Evolutionary conservation across 2,888 invertebrate species (phyloP).

Genomic region (Archaeoteleia sp.): DNA sequence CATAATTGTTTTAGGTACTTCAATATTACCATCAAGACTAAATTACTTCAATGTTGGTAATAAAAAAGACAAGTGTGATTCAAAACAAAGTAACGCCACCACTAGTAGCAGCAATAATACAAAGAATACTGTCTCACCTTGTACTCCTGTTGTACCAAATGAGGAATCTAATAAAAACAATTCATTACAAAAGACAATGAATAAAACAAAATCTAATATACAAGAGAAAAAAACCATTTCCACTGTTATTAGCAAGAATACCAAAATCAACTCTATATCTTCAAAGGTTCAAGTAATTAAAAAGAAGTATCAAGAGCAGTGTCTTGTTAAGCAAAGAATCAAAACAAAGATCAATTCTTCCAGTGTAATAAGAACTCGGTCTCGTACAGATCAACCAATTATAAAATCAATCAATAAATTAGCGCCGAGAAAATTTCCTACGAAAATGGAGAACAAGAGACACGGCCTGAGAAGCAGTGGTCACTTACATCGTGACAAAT

Average conservation of each 20-base stretch:
- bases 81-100: conserved; percentile 46
- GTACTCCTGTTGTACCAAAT: no score
- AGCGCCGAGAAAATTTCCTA: conserved; percentile 59
- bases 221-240: conserved; percentile 60
- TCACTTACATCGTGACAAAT: conserved; percentile 40
- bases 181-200: conserved; percentile 57
- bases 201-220: conserved; percentile 69
- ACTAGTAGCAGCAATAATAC: conserved; percentile 24
- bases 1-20: conserved; percentile 76
- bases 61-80: conserved; percentile 65
- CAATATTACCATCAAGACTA: conserved; percentile 82
- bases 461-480: conserved; percentile 67
- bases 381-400: conserved; percentile 68
- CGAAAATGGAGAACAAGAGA: conserved; percentile 60
- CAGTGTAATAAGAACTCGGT: conserved; percentile 76
- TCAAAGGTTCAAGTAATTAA: conserved; percentile 77
- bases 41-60: conserved; percentile 79
- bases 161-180: conserved; percentile 51
- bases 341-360: conserved; percentile 68
- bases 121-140: conserved; percentile 8
- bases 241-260: conserved; percentile 58
- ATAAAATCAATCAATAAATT: conserved; percentile 70
- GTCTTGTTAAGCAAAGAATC: conserved; percentile 76
- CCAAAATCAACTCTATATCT: conserved; percentile 67
- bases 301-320: conserved; percentile 79